Conservation (phyloP, 2,797 vertebrate genomes). For the Heteromormyrus szaboi region DNA sequence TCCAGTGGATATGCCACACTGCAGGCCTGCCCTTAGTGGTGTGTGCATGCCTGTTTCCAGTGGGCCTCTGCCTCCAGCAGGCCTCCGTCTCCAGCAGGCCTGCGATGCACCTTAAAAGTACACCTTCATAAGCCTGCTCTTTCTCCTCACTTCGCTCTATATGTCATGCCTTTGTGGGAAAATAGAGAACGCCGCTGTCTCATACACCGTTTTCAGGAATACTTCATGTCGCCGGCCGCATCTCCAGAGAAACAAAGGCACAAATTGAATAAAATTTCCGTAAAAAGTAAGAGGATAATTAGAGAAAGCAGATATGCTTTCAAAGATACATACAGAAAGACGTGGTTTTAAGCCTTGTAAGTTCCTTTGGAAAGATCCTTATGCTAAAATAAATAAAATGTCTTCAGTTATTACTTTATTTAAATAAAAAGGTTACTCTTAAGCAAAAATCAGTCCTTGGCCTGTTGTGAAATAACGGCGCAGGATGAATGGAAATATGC, state of each 20-base stretch:
- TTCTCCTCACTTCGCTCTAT: background rate
- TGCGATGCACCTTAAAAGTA: background rate
- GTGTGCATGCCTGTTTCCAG: no score
- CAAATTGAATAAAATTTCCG: background rate
- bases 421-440: background rate
- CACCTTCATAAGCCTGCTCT: background rate
- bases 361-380: background rate
- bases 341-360: background rate
- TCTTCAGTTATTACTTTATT: background rate
- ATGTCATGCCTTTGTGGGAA: background rate
- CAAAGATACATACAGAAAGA: background rate
- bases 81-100: background rate
- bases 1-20: no score
- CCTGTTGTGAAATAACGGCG: background rate
- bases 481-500: slow-evolving; percentile 28
- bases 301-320: background rate
- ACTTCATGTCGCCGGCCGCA: background rate
- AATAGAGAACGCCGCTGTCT: background rate
- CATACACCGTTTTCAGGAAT: background rate
- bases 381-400: background rate
- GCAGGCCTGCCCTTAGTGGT: no score
- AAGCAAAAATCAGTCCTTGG: background rate
- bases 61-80: background rate
- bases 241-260: background rate
- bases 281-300: background rate